Conservation (phyloP, 2,888 invertebrate species). For the Polymixis lichenea region DNA sequence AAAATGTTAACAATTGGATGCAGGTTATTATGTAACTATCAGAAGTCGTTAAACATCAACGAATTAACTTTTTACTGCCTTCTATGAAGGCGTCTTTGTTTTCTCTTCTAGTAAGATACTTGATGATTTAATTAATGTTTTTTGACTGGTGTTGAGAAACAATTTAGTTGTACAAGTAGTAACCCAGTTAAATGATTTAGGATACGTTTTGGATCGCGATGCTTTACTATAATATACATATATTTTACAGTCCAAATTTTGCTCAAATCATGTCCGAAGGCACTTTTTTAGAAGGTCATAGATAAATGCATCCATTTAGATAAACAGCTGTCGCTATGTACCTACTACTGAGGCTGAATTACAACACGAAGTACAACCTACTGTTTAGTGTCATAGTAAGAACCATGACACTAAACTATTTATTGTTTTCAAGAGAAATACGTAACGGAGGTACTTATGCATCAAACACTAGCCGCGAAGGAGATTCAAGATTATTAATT, state of each 20-base stretch:
- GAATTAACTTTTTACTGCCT: background rate
- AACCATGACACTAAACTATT: too few relatives aligned
- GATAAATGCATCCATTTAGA: slow-evolving; percentile 45
- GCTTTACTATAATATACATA: background rate
- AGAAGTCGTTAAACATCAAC: background rate
- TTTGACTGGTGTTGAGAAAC: background rate
- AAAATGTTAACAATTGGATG: too few relatives aligned
- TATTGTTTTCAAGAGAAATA: too few relatives aligned
- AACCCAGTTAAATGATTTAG: background rate
- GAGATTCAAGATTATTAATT: background rate
- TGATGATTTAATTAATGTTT: background rate
- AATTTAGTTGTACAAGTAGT: background rate
- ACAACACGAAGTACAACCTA: too few relatives aligned
- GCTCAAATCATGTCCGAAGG: slow-evolving; percentile 15
- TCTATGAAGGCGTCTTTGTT: background rate
- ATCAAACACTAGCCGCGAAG: too few relatives aligned
- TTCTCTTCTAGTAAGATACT: background rate
- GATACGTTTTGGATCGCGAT: background rate
- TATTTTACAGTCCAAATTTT: slow-evolving; percentile 4
- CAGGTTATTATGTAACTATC: too few relatives aligned
- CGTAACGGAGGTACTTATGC: too few relatives aligned
- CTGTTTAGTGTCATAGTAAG: background rate
- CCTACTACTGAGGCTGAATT: slow-evolving; percentile 22
- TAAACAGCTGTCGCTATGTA: slow-evolving; percentile 46
- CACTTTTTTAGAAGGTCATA: slow-evolving; percentile 59